Evolutionary conservation across 2,797 vertebrate genomes (phyloP), one percentile per base, ranked within the genome.

Genomic region (Poecilia gillii): DNA sequence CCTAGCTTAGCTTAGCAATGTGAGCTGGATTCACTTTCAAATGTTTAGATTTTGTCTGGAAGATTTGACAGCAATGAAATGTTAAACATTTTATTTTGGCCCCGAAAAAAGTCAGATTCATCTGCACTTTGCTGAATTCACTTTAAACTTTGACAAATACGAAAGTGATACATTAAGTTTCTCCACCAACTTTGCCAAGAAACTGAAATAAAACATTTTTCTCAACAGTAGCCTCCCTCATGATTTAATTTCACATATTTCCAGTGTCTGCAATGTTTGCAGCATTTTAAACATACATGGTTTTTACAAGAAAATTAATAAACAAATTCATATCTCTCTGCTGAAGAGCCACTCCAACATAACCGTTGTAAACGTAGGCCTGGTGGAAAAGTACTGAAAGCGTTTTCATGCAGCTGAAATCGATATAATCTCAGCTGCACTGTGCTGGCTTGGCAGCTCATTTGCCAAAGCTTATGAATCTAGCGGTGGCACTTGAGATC

Each of bases 311-410:
- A 41, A 49, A 55, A 55, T n/a, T 1, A 25, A 51, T 20, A n/a
- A 55, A 57, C 3, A 75, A 71, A 66, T 5, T 25, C 31, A 55
- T 47, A 74, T 31, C 28, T 2, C 68, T 55, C 53, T 55, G 4
- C 36, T 0, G 0, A 79, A 25, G 25, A 59, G 59, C 45, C 36
- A 66, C 62, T 51, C 23, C 39, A 73, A 39, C 66, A 76, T 71
- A 49, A 79, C 81, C 18, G 59, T 62, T 62, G 59, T 33, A 14
- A 43, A 23, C 23, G 0, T 11, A 23, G 13, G 49, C 28, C 76
- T 78, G 41, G 72, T 91, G 91, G 89, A 91, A 93, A 92, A 91
- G 23, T 89, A 91, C 88, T 86, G 81, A 59, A 28, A 73, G 3
- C 4, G 71, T 70, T 84, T 77, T 80, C 14, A 75, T 12, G 0